phyloP scores from a whole-genome alignment of 2,888 invertebrate species.

The Andrena hattorfiana region DNA sequence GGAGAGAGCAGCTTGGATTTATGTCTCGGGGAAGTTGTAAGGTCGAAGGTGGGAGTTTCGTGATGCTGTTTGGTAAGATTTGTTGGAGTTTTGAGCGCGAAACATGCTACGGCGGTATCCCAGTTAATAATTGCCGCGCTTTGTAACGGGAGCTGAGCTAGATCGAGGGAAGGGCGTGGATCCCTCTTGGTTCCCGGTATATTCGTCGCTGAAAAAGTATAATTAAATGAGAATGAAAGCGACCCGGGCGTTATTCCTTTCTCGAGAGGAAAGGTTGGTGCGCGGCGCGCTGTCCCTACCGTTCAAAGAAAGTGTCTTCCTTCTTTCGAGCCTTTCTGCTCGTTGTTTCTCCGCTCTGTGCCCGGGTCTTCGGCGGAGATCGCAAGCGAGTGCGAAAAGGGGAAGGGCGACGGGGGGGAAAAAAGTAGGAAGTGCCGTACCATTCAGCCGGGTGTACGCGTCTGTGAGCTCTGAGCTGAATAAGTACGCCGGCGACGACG shows the following conservation, averaged over 20 bases:
- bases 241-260: slow-evolving; percentile 2
- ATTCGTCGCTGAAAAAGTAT: background rate
- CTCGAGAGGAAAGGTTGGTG: slow-evolving; percentile 17
- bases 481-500: slow-evolving; percentile 57
- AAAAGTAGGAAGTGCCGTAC: background rate
- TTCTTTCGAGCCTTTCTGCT: slow-evolving; percentile 39
- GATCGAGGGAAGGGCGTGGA: background rate
- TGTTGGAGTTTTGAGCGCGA: slow-evolving; percentile 33
- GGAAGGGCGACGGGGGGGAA: background rate
- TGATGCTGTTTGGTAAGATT: slow-evolving; percentile 31
- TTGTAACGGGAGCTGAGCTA: background rate
- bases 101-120: background rate
- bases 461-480: slow-evolving; percentile 56
- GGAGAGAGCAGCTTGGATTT: slow-evolving; percentile 42
- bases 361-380: slow-evolving; percentile 19
- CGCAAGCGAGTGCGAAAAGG: slow-evolving; percentile 25
- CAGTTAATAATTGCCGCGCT: slow-evolving; percentile 5
- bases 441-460: slow-evolving; percentile 54
- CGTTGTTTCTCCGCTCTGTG: slow-evolving; percentile 23
- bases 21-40: slow-evolving; percentile 50
- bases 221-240: slow-evolving; percentile 24
- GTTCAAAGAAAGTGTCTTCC: slow-evolving; percentile 47
- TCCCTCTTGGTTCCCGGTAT: too few species aligned
- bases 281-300: background rate
- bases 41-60: slow-evolving; percentile 48